Conservation (phyloP, 2,797 vertebrate genomes). For the Darevskia nairensis region DNA sequence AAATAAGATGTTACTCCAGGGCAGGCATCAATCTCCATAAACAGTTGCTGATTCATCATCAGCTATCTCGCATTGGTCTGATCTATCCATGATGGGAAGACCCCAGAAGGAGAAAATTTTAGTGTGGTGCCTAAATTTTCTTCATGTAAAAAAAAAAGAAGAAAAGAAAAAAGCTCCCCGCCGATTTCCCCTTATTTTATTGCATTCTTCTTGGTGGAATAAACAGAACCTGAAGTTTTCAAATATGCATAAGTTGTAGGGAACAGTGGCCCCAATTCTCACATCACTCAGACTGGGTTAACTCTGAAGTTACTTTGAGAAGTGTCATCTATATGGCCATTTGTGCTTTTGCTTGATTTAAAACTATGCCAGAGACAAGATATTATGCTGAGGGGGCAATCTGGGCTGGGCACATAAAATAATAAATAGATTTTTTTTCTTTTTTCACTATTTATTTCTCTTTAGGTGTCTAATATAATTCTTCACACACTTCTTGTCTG, state of each 20-base stretch:
- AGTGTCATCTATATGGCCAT: neutral
- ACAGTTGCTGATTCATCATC: constrained; percentile 19
- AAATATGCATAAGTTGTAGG: constrained; percentile 40
- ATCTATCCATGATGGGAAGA: constrained; percentile 8
- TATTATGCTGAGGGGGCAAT: constrained; percentile 12
- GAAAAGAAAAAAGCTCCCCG: neutral
- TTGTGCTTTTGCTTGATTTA: constrained; percentile 51
- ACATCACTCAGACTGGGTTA: neutral
- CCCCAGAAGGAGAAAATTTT: constrained; percentile 39
- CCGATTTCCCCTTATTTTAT: constrained; percentile 54
- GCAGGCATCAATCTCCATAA: constrained; percentile 23
- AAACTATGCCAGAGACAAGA: constrained; percentile 57
- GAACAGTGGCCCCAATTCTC: constrained; percentile 11
- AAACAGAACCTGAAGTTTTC: constrained; percentile 41
- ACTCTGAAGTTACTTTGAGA: neutral
- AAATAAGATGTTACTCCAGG: constrained; percentile 2
- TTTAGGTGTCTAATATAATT: constrained; percentile 65
- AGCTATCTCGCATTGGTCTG: constrained; percentile 26
- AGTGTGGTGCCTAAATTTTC: constrained; percentile 47
- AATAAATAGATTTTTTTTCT: constrained; percentile 61
- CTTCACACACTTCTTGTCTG: constrained; percentile 67
- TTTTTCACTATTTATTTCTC: constrained; percentile 56
- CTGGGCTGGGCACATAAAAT: constrained; percentile 60
- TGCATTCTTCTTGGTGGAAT: constrained; percentile 53
- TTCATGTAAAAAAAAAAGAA: constrained; percentile 14